Conservation (phyloP, 23 tunicate genomes). For the Oikopleura vanhoeffeni region DNA sequence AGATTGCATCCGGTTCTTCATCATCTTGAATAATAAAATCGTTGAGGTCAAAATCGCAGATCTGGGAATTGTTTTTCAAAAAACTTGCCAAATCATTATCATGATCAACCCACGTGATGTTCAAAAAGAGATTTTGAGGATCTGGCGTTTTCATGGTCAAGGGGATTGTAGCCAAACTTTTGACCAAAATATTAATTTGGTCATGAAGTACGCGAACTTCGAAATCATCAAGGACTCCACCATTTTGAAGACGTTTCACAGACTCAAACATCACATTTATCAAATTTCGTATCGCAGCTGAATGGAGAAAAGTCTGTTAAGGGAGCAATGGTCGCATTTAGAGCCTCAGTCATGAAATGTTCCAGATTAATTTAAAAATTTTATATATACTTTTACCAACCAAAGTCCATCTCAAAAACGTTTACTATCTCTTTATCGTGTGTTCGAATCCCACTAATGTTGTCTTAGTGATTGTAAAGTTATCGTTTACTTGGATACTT, state of each 20-base stretch:
- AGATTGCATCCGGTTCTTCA: slow-evolving; percentile 5
- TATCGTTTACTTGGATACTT: no score
- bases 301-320: no score
- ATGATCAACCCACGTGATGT: not conserved
- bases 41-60: not conserved
- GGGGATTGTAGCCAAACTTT: not conserved
- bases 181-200: not conserved
- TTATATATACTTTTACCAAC: no score
- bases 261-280: not conserved
- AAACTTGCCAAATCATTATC: not conserved
- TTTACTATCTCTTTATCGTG: no score
- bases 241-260: not conserved
- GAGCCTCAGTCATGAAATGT: no score
- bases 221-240: not conserved
- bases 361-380: no score
- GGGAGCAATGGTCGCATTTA: no score
- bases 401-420: no score
- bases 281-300: slow-evolving; percentile 12
- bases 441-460: no score
- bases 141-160: not conserved
- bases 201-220: slow-evolving; percentile 4
- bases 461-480: no score
- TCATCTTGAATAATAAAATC: slow-evolving; percentile 9
- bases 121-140: not conserved
- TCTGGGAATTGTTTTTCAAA: not conserved